phyloP scores from a whole-genome alignment of 2,888 invertebrate species.

The Orgyia antiqua region DNA sequence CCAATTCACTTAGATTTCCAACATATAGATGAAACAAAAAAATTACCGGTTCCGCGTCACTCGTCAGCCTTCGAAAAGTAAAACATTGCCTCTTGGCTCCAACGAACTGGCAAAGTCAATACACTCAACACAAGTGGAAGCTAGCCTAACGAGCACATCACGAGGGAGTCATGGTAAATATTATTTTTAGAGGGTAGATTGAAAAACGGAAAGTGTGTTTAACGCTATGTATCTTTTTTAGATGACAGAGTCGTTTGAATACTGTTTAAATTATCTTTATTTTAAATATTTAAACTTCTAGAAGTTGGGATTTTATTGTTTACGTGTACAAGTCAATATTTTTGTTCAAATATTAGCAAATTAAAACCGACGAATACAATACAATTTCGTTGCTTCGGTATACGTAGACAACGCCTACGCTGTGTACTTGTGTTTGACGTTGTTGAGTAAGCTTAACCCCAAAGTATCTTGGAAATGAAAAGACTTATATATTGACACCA shows the following conservation, averaged over 20 bases:
- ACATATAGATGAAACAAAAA: slow-evolving; percentile 13
- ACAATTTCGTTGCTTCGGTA: too few relatives aligned
- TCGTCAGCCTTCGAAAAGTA: slow-evolving; percentile 28
- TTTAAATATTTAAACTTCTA: too few relatives aligned
- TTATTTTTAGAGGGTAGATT: slow-evolving; percentile 43
- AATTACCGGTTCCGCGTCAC: slow-evolving; percentile 25
- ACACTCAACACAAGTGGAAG: slow-evolving; percentile 45
- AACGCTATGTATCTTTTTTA: slow-evolving; percentile 12
- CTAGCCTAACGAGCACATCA: slow-evolving; percentile 55
- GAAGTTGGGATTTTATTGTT: too few relatives aligned
- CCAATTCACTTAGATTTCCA: slow-evolving; percentile 7
- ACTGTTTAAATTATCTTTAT: background rate
- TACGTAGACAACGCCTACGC: too few relatives aligned
- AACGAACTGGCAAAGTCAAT: slow-evolving; percentile 67
- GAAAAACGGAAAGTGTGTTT: slow-evolving; percentile 29
- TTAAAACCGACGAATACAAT: too few relatives aligned
- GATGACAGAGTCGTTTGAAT: slow-evolving; percentile 6
- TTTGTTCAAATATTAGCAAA: too few relatives aligned
- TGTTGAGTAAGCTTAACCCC: too few relatives aligned
- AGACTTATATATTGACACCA: too few relatives aligned
- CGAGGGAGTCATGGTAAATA: slow-evolving; percentile 50
- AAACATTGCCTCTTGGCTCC: slow-evolving; percentile 43
- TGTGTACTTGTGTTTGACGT: too few relatives aligned
- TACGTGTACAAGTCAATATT: too few relatives aligned
- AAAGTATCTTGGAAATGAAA: too few relatives aligned